Evolutionary conservation across 2,888 invertebrate species (phyloP), one percentile per base, ranked within the genome.

Genomic region (Scaptomyza flava): DNA sequence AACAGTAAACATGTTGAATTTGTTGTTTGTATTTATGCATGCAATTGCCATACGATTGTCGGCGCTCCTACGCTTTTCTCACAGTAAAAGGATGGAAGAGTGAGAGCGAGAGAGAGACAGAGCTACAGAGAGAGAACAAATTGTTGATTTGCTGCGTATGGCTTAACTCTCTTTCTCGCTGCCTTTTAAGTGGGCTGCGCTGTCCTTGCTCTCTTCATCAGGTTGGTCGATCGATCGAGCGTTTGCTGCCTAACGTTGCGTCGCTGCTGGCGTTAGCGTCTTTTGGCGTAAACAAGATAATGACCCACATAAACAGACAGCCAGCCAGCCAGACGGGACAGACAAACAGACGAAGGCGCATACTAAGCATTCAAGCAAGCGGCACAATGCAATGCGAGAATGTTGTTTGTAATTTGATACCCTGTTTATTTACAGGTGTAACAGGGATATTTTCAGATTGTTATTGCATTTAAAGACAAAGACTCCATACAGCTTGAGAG

Each of bases 241-340:
- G 52, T 68, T 47, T 52, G 27, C 74, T 71, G 62, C 72, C 36
- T 6, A 62, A 60, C 58, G 61, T 56, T 46, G 63, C 36, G 51
- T 30, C 38, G 50, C 45, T 33, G 71, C 50, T 12, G 4, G 12
- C 51, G 48, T 33, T 38, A 2, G 11, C 64, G 63, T 47, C 51
- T 57, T 68, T 66, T 82, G 73, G 67, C 80, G 87, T 83, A 80
- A 85, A 82, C 81, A 81, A 86, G 81, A 81, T 81, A 86, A 86
- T 86, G 86, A 86, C 81, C 86, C 83, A 86, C 77, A 86, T 81
- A 67, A 5, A 27, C 36, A 51, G 68, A 38, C 50, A 50, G n/a
- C 17, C 17, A 50, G n/a, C 17, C 17, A 14, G 17, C 5, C 5
- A 51, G 74, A 31, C 46, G 45, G 12, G 33, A 31, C 38, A 33